These are phyloP conservation scores for Otolemur garnettii DNA, from an alignment of 2,113 vertebrate species.

Conservation along the genomic window DNA sequence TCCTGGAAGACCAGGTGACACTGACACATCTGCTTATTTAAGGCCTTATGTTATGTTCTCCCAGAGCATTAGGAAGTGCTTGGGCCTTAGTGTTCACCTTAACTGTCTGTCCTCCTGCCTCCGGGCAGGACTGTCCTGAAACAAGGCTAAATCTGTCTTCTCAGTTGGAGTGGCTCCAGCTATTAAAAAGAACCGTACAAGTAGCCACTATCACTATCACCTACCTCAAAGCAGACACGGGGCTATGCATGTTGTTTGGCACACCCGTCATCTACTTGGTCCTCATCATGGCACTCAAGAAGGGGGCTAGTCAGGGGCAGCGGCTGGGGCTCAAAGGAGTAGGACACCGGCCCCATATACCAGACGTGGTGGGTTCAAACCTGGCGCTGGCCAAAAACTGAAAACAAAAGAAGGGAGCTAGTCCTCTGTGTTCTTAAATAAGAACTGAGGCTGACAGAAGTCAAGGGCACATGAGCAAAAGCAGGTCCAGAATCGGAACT, in stretches of 20 bases:
- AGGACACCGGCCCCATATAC: too few relatives aligned
- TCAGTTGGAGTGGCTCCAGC: not conserved
- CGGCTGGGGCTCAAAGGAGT: too few relatives aligned
- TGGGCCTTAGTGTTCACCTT: not conserved
- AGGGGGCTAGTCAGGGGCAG: too few relatives aligned
- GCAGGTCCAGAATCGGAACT: not conserved
- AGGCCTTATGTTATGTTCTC: not conserved
- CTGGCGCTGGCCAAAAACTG: too few relatives aligned
- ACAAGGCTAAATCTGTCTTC: not conserved
- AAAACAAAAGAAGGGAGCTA: not conserved
- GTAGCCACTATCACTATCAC: not conserved
- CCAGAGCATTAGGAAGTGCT: not conserved
- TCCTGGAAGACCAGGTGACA: not conserved
- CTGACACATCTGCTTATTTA: accelerated
- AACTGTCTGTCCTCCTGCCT: not conserved
- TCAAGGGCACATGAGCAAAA: not conserved
- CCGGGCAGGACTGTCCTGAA: not conserved
- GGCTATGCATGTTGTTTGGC: accelerated
- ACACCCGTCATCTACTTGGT: not conserved
- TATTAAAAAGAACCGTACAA: not conserved
- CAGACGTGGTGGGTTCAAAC: too few relatives aligned
- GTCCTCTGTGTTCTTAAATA: not conserved
- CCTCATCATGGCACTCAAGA: not conserved
- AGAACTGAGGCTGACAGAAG: not conserved
- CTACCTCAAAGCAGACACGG: not conserved